phyloP scores from a whole-genome alignment of 1,140 invertebrate species.

The Solenopsis fugax region DNA sequence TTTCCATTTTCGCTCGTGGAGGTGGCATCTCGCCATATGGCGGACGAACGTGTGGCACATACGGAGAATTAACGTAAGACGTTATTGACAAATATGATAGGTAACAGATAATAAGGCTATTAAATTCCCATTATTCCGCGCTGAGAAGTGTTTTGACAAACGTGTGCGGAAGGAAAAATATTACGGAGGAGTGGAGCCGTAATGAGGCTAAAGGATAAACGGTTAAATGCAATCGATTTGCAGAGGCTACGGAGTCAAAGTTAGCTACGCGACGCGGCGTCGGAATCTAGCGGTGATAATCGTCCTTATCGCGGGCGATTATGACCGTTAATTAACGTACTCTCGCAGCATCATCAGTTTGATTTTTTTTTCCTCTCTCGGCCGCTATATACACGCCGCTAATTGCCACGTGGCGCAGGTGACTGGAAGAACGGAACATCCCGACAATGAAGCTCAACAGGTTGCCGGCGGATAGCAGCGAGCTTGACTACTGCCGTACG shows the following conservation, averaged over 20 bases:
- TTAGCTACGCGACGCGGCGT: not conserved
- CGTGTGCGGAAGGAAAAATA: not conserved
- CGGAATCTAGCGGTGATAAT: constrained; percentile 2
- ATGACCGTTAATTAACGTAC: constrained; percentile 23
- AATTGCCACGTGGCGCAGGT: constrained; percentile 57
- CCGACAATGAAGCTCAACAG: constrained; percentile 58
- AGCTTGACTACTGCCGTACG: constrained; percentile 4
- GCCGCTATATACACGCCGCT: not conserved
- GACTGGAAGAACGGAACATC: constrained; percentile 61
- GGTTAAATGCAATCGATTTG: constrained; percentile 11
- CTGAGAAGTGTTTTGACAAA: constrained; percentile 11
- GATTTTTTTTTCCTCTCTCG: constrained; percentile 21
- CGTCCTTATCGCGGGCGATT: constrained; percentile 20
- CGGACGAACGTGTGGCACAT: constrained; percentile 8
- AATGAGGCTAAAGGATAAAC: constrained; percentile 1
- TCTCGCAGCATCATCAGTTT: constrained; percentile 35
- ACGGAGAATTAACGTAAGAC: constrained; percentile 27
- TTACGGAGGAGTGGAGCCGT: not conserved
- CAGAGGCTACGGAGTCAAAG: not conserved
- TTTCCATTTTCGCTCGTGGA: constrained; percentile 47
- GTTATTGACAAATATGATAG: constrained; percentile 39
- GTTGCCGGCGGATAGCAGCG: constrained; percentile 38
- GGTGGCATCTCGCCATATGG: constrained; percentile 50
- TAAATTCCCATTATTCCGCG: constrained; percentile 1
- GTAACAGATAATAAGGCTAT: constrained; percentile 40